Evolutionary conservation across 2,797 vertebrate species (phyloP).

Genomic region (Epinephelus awoara): DNA sequence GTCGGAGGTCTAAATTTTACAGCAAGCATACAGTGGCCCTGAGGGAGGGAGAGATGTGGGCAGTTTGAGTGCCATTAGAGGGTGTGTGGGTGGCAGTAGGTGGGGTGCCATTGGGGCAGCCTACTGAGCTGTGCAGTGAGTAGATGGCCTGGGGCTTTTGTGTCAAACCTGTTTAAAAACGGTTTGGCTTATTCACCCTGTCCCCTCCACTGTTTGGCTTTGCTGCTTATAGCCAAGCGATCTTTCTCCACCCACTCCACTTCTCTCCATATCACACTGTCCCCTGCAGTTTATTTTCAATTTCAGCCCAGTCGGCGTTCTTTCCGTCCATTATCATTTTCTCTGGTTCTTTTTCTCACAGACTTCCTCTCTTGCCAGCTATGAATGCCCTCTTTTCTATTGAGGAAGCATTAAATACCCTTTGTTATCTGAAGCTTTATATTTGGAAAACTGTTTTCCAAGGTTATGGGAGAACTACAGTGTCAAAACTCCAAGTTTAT

Average conservation of each 20-base stretch:
- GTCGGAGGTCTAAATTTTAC: conserved; percentile 29
- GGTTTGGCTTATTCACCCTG: conserved; percentile 62
- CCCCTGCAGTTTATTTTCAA: conserved; percentile 68
- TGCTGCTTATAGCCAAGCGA: conserved; percentile 54
- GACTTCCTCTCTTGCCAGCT: conserved; percentile 4
- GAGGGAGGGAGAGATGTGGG: conserved; percentile 33
- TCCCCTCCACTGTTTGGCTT: conserved; percentile 54
- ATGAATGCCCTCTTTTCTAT: conserved; percentile 30
- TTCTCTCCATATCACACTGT: conserved; percentile 46
- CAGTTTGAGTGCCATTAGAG: conserved; percentile 48
- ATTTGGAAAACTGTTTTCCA: not conserved
- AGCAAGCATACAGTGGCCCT: conserved; percentile 28
- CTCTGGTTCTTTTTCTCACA: conserved; percentile 16
- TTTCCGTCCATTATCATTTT: conserved; percentile 51
- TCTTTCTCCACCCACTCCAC: conserved; percentile 56
- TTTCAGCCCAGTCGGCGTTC: conserved; percentile 47
- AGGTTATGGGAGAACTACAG: not conserved
- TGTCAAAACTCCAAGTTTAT: not conserved
- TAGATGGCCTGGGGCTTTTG: conserved; percentile 48
- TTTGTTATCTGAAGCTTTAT: conserved; percentile 4
- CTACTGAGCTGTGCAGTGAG: conserved; percentile 60
- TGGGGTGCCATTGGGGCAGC: conserved; percentile 51
- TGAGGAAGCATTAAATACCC: conserved; percentile 27
- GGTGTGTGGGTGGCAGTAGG: conserved; percentile 47
- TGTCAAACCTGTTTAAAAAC: conserved; percentile 71